Percentiles rank a stretch among this genome's conserved stretches.
phyloP scores from a whole-genome alignment of 2,113 vertebrate genomes.

The Calidris pugnax region DNA sequence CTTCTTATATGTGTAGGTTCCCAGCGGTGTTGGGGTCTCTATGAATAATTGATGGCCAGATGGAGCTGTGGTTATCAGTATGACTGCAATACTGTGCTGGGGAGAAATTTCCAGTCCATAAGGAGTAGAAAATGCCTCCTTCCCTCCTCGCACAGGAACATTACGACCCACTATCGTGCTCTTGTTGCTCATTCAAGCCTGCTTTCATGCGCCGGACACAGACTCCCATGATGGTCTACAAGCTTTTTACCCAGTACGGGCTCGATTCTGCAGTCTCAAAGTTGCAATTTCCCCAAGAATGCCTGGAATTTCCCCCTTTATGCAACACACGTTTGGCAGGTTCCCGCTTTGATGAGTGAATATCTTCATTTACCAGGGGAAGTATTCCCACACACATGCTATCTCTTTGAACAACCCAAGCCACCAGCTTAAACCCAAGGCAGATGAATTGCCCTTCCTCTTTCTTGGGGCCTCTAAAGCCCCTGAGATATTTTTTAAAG shows the following conservation, averaged over 20 bases:
- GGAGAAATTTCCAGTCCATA: not conserved
- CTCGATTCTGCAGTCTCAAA: not conserved
- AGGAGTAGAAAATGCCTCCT: not conserved
- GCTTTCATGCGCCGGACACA: not conserved
- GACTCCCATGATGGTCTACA: not conserved
- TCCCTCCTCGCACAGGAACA: not conserved
- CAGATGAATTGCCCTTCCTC: slow-evolving; percentile 12
- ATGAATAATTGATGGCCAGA: not conserved
- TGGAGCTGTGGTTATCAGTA: slow-evolving; percentile 8
- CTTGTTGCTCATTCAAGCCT: not conserved
- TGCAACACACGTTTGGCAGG: slow-evolving; percentile 24
- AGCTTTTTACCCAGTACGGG: not conserved
- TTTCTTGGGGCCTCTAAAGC: not conserved
- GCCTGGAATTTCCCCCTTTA: slow-evolving; percentile 50
- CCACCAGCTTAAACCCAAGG: slow-evolving; percentile 24
- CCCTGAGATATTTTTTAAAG: not conserved
- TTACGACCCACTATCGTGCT: accelerated
- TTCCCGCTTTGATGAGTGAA: slow-evolving; percentile 18
- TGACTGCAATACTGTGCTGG: not conserved
- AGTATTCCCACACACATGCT: slow-evolving; percentile 53
- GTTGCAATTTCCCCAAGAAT: slow-evolving; percentile 35
- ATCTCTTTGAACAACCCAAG: slow-evolving; percentile 63
- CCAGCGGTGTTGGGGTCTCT: not conserved
- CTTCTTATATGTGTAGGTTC: not conserved
- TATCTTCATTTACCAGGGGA: slow-evolving; percentile 37